phyloP scores from a whole-genome alignment of 2,797 vertebrate species.

The Sebastes ruberrimus region DNA sequence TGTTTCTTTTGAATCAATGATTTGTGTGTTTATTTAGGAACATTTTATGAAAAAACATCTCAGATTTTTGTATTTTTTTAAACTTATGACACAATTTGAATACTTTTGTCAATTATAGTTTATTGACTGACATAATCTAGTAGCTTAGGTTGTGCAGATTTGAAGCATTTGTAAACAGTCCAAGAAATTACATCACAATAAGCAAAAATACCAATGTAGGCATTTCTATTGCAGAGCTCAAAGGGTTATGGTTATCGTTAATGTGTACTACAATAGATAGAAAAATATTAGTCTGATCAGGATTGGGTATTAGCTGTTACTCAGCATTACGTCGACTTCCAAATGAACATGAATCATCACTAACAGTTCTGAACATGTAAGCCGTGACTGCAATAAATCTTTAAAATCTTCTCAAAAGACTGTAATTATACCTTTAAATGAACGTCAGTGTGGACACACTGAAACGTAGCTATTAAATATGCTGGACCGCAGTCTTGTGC shows the following conservation, averaged over 20 bases:
- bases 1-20: too few relatives aligned
- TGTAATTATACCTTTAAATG: not conserved
- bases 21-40: too few relatives aligned
- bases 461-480: not conserved
- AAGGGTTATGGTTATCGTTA: not conserved
- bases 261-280: not conserved
- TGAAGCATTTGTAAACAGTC: too few relatives aligned
- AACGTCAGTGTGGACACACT: not conserved
- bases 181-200: too few relatives aligned
- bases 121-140: too few relatives aligned
- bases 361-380: not conserved
- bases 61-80: too few relatives aligned
- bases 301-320: not conserved
- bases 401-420: not conserved
- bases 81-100: too few relatives aligned
- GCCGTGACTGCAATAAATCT: not conserved
- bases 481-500: conserved; percentile 10
- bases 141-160: too few relatives aligned
- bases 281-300: not conserved
- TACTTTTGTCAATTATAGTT: too few relatives aligned
- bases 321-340: not conserved
- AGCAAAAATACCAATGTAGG: too few relatives aligned
- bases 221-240: too few relatives aligned
- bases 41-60: too few relatives aligned
- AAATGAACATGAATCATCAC: not conserved